phyloP scores from a whole-genome alignment of 30 jellyfish, hydroid and myxozoan species.

The Aurelia sp. region DNA sequence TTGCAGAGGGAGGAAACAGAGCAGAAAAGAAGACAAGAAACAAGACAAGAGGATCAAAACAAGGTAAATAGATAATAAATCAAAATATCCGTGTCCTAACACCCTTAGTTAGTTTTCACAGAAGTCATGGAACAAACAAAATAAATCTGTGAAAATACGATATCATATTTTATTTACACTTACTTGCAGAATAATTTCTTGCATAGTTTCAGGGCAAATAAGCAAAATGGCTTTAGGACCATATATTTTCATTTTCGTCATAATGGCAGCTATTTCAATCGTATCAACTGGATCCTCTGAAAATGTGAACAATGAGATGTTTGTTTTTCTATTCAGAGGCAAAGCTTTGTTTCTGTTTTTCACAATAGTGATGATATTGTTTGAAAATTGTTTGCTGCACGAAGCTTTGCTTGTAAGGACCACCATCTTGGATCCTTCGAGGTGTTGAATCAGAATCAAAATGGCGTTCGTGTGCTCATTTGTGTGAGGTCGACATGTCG shows the following conservation, averaged over 20 bases:
- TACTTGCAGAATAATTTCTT: conserved; percentile 38
- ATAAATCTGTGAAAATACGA: too few relatives aligned
- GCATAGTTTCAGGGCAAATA: background rate
- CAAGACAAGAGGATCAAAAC: too few relatives aligned
- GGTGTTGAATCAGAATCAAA: conserved; percentile 20
- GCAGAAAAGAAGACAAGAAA: too few relatives aligned
- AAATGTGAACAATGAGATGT: conserved; percentile 8
- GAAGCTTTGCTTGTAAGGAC: conserved; percentile 38
- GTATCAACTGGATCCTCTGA: conserved; percentile 1
- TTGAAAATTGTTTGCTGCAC: conserved; percentile 20
- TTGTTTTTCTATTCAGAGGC: background rate
- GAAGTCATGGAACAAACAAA: too few relatives aligned
- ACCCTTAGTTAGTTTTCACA: too few relatives aligned
- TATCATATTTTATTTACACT: background rate
- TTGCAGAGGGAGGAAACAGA: too few relatives aligned
- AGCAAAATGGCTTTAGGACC: conserved; percentile 17
- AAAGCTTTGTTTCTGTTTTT: background rate
- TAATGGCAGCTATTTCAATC: conserved; percentile 1
- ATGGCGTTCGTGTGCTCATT: conserved; percentile 31
- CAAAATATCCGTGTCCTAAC: too few relatives aligned
- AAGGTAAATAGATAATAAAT: too few relatives aligned
- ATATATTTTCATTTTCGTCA: conserved; percentile 5
- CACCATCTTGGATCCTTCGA: conserved; percentile 25
- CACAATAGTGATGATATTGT: background rate
- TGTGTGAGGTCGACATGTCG: background rate